Base-by-base conservation (phyloP, 2,888 invertebrate genomes). In the Amphipoea lucens region DNA sequence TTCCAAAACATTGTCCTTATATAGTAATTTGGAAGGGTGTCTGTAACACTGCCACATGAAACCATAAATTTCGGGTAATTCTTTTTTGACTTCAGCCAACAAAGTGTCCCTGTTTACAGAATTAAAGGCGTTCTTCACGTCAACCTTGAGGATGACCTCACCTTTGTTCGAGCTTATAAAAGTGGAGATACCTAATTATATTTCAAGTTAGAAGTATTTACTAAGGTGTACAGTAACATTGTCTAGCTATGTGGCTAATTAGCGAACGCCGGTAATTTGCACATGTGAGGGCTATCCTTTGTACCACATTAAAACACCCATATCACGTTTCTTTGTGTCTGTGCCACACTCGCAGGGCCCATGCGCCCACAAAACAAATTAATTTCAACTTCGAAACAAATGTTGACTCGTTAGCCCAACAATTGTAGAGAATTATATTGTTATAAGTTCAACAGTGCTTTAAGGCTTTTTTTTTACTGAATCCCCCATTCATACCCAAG, bases 311-410 rank as follows among this genome's bases (percentile, higher is more conserved):
- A 94, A 91, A 90, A 91, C 92, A 95, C 95, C 95, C 95, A 94
- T 94, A 94, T 95, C 96, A 96, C 94, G 94, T 94, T 94, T 94
- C 95, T 95, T 94, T 96, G 94, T 92, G 92, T 91, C 90, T 91
- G 91, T 91, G 89, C 79, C 82, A 90, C 87, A 87, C 90, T 60
- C n/a, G 57, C 4, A 90, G 90, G 90, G 88, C 90, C 89, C 90
- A 92, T 90, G 89, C 89, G 85, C 87, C 91, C 92, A 85, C 91
- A 90, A 92, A 93, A 94, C 93, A 93, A 94, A 95, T 95, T 95
- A 95, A 95, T 94, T 94, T 94, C 91, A 92, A 91, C 92, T 94
- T 90, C 89, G 90, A 90, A 94, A 94, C 94, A 95, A 95, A 94
- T 93, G 95, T 93, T 92, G 90, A 91, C 91, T 93, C 93, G 92